Percentiles rank a stretch among this genome's conserved stretches.
These are phyloP conservation scores for Saguinus imperator DNA, from an alignment of 2,113 vertebrate genomes.

Conservation along the genomic window DNA sequence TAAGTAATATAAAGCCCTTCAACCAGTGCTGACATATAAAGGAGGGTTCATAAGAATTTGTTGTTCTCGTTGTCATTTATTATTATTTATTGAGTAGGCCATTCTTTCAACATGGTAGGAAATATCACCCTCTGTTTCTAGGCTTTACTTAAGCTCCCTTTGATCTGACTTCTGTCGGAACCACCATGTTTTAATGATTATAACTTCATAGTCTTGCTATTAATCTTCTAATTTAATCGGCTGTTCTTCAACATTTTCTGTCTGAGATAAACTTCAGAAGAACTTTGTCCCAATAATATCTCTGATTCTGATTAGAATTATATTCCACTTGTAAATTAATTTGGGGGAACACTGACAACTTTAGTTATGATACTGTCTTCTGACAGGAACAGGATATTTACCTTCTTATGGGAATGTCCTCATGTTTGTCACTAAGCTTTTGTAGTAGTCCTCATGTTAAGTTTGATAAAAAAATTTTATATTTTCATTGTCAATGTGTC, in stretches of 20 bases:
- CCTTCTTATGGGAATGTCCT: neutral
- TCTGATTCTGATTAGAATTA: constrained; percentile 30
- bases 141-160: neutral
- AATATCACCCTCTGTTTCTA: neutral
- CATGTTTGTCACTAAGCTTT: neutral
- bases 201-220: neutral
- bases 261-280: constrained; percentile 22
- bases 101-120: neutral
- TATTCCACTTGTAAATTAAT: neutral
- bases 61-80: neutral
- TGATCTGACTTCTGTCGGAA: constrained; percentile 40
- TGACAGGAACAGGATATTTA: neutral
- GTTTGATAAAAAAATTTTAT: constrained; percentile 31
- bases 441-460: neutral
- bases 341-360: neutral
- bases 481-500: constrained; percentile 2
- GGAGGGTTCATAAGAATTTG: neutral
- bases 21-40: neutral
- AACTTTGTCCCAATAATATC: constrained; percentile 15
- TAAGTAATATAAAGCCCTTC: neutral
- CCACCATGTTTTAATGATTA: neutral
- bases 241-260: constrained; percentile 20
- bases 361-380: neutral
- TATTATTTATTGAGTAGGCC: neutral
- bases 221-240: neutral